Percentiles rank a stretch among this genome's conserved stretches.
These are phyloP conservation scores for Harpegnathos saltator DNA, from an alignment of 1,140 invertebrate species.

Conservation along the genomic window DNA sequence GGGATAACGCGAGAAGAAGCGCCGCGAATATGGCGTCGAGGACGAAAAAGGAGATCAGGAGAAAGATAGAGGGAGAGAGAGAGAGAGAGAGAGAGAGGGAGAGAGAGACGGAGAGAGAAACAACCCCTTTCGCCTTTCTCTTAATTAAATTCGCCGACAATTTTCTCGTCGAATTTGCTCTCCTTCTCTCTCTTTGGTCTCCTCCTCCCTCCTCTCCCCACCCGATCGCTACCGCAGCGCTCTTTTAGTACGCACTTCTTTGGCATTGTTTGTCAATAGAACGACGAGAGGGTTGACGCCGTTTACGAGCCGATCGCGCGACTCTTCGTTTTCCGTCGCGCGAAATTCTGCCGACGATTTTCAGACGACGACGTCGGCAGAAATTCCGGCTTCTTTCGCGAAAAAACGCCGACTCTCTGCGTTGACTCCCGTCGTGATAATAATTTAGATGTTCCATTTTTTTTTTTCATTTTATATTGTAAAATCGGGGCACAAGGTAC, in stretches of 20 bases:
- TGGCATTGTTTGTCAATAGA: not conserved
- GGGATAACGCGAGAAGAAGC: conserved; percentile 43
- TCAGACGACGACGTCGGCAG: too few species aligned
- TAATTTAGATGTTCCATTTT: not conserved
- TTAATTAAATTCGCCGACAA: conserved; percentile 21
- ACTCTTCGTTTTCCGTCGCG: not conserved
- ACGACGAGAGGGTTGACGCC: not conserved
- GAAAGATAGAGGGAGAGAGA: not conserved
- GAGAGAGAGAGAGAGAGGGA: not conserved
- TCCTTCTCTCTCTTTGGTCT: conserved; percentile 34
- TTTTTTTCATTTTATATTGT: not conserved
- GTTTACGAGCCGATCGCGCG: too few species aligned
- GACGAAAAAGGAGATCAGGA: conserved; percentile 1
- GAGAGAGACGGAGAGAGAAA: too few species aligned
- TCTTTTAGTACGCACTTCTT: not conserved
- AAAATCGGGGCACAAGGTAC: too few species aligned
- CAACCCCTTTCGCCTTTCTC: too few species aligned
- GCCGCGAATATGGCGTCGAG: conserved; percentile 35
- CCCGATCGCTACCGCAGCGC: not conserved
- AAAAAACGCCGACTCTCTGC: not conserved
- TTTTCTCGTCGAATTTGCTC: conserved; percentile 7
- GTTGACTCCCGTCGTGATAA: not conserved
- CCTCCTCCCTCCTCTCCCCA: conserved; percentile 1
- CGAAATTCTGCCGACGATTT: not conserved
- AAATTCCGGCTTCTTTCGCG: not conserved